phyloP scores from a whole-genome alignment of 2,888 invertebrate genomes.

The Mesorhabditis spiculigera region DNA sequence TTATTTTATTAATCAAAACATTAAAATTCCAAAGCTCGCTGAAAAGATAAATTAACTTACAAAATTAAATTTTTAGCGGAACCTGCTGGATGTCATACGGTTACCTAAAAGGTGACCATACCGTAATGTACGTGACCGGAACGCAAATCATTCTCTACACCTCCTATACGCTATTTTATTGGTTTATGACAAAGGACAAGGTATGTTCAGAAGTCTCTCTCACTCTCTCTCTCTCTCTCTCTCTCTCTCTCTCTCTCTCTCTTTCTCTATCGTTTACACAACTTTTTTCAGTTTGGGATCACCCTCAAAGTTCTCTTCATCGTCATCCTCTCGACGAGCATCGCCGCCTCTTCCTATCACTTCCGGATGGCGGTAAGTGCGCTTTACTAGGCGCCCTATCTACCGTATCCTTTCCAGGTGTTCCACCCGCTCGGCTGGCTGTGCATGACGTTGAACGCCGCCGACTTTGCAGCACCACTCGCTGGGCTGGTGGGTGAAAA shows the following conservation, averaged over 20 bases:
- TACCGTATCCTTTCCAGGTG: constrained; percentile 19
- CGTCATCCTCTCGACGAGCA: constrained; percentile 34
- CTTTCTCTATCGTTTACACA: not conserved
- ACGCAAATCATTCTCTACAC: constrained; percentile 53
- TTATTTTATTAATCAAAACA: not conserved
- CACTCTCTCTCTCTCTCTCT: not conserved
- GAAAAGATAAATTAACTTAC: too few relatives aligned
- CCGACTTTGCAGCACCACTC: constrained; percentile 80
- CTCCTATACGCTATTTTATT: constrained; percentile 54
- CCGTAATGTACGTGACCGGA: constrained; percentile 52
- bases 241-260: not conserved
- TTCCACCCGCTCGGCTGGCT: constrained; percentile 66
- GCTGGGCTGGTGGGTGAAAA: constrained; percentile 69
- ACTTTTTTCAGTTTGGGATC: constrained; percentile 47
- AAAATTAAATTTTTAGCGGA: constrained; percentile 25
- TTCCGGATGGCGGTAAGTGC: constrained; percentile 42
- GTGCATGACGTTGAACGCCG: constrained; percentile 72
- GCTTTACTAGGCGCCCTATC: constrained; percentile 19
- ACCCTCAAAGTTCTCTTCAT: constrained; percentile 48
- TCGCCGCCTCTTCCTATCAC: constrained; percentile 44
- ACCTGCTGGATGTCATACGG: constrained; percentile 57
- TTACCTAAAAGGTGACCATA: constrained; percentile 50
- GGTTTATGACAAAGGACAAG: constrained; percentile 57
- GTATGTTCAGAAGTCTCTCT: constrained; percentile 16
- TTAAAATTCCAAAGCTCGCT: not conserved